Conservation (phyloP, 2,888 invertebrate species). For the Pherbina coryleti region DNA sequence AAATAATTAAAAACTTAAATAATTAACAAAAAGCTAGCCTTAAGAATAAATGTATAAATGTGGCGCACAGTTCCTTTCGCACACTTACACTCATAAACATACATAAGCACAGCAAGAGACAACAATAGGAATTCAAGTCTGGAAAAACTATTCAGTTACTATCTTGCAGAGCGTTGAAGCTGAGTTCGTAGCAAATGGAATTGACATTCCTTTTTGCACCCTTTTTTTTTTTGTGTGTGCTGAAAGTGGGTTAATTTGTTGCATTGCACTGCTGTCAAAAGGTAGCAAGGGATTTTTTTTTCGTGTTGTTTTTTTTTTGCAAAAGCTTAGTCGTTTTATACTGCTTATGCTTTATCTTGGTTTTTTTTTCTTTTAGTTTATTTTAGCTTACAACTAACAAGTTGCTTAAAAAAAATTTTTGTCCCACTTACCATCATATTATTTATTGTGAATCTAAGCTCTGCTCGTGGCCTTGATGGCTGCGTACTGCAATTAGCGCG, state of each 20-base stretch:
- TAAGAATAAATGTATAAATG: no score
- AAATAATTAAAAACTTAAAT: no score
- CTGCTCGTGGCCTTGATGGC: conserved; percentile 81
- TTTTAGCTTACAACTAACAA: no score
- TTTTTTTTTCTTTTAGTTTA: no score
- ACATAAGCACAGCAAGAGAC: neutral
- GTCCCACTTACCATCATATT: conserved; percentile 79
- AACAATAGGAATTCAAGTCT: neutral
- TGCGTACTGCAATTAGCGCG: conserved; percentile 85
- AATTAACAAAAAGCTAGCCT: no score
- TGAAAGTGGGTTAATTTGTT: conserved; percentile 39
- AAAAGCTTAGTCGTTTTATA: neutral
- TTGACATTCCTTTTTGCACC: neutral
- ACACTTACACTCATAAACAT: no score
- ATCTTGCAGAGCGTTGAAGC: neutral
- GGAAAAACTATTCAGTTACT: neutral
- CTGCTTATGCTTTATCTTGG: no score
- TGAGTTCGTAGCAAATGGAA: neutral
- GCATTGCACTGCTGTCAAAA: conserved; percentile 7
- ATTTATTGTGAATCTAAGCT: conserved; percentile 82
- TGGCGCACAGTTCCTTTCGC: no score
- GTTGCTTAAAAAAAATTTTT: neutral
- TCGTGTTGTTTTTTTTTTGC: neutral
- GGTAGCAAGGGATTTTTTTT: neutral
- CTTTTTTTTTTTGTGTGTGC: neutral